phyloP scores from a whole-genome alignment of 2,113 vertebrate species.

The Mastomys natalensis region DNA sequence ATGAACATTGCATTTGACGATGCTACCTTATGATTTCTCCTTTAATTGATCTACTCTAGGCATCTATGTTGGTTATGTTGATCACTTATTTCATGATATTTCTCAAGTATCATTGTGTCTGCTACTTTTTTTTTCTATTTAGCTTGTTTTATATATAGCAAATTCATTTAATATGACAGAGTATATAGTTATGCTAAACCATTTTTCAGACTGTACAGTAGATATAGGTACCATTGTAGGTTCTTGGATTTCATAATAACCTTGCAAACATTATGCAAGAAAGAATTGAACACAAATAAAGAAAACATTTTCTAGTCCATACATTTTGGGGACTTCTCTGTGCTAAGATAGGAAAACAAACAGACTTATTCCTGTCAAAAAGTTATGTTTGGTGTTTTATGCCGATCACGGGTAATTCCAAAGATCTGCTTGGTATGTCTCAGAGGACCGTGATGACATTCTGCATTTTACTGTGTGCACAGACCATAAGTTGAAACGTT shows the following conservation, averaged over 20 bases:
- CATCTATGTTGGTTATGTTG: neutral
- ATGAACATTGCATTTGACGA: neutral
- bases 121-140: neutral
- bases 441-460: neutral
- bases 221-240: neutral
- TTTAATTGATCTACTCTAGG: neutral
- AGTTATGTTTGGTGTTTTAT: neutral
- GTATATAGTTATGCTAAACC: neutral
- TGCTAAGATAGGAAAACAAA: neutral
- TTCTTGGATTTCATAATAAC: neutral
- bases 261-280: neutral
- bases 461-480: fast-evolving
- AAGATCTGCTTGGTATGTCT: neutral
- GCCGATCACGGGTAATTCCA: neutral
- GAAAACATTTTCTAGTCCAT: neutral
- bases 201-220: neutral
- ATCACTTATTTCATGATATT: neutral
- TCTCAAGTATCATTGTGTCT: neutral
- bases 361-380: neutral
- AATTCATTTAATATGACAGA: neutral
- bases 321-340: neutral
- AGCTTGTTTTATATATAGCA: neutral
- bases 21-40: neutral
- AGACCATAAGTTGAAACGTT: neutral
- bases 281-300: neutral